Base-by-base conservation (phyloP, 1,140 invertebrate species). In the Pogonus chalceus region DNA sequence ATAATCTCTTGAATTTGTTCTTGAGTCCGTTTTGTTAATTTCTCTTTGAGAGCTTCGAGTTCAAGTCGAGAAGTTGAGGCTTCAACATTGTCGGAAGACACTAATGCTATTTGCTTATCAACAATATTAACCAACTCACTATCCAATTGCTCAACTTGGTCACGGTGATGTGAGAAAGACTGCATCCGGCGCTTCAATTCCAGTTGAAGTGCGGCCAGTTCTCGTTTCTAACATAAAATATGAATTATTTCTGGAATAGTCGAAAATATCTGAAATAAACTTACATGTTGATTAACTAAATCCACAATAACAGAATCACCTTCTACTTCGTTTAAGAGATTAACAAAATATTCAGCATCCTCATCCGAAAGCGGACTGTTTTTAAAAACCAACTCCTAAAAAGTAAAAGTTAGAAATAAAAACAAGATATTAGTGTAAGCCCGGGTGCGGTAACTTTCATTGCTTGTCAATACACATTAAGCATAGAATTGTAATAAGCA, bases 201-300 rank as follows among this genome's bases (percentile, higher is more conserved):
- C 2, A 72, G 69, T 62, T 87, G 83, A 23, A 87, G 63, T 23
- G 77, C 75, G 26, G 79, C 73, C 51, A 88, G 65, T 64, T 84
- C 81, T 60, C 81, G 61, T 50, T 65, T 59, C 68, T 69, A 51
- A 39, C 1, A 47, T 23, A 26, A 52, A 21, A 37, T 35, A 20
- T 48, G 39, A 43, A 20, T 23, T n/a, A n/a, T n/a, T n/a, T n/a
- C n/a, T n/a, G n/a, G n/a, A n/a, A 26, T 35, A 23, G 37, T 43
- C 35, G 48, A 18, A 1, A 23, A 18, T 24, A 56, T 52, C 56
- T 43, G 48, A 54, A 54, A 22, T 49, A 50, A 52, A 2, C 76
- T 78, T 62, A 83, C 81, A 64, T 83, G 80, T 68, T 80, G 74
- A 58, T 79, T 77, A 16, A 81, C 76, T 39, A 80, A 71, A 53